A percentile compares a stretch with the other conserved stretches of the same genome.
These are phyloP conservation scores for Dryas iulia DNA, from an alignment of 1,140 invertebrate genomes.

Conservation along the genomic window DNA sequence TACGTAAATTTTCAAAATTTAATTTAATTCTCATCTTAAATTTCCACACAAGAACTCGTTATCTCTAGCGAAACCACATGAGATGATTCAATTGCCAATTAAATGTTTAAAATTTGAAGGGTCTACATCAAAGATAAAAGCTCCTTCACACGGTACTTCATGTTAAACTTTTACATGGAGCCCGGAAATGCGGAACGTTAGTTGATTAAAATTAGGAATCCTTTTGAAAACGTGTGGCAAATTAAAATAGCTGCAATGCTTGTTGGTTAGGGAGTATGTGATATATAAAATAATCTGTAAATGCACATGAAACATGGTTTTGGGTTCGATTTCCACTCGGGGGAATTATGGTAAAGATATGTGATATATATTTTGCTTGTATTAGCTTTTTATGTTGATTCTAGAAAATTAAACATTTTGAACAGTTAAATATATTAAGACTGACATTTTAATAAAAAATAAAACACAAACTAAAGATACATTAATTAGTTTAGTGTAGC, in stretches of 20 bases:
- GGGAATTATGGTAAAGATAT: no score
- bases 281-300: no score
- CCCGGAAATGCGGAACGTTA: slow-evolving; percentile 44
- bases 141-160: slow-evolving; percentile 38
- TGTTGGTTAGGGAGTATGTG: no score
- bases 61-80: slow-evolving; percentile 3
- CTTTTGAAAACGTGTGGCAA: slow-evolving; percentile 33
- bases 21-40: background rate
- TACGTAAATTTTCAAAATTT: background rate
- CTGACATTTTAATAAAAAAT: no score
- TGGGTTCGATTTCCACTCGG: no score
- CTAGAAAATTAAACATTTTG: no score
- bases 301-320: no score
- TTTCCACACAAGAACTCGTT: background rate
- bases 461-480: no score
- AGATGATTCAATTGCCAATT: slow-evolving; percentile 28
- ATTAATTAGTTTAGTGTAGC: no score
- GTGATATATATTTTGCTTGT: no score
- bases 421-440: no score
- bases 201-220: slow-evolving; percentile 54
- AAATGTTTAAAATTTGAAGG: slow-evolving; percentile 35
- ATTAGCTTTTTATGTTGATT: no score
- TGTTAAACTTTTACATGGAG: slow-evolving; percentile 50
- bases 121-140: slow-evolving; percentile 41
- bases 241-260: background rate